These are phyloP conservation scores for Acromyrmex echinatior DNA, from an alignment of 1,140 invertebrate genomes.

Conservation along the genomic window DNA sequence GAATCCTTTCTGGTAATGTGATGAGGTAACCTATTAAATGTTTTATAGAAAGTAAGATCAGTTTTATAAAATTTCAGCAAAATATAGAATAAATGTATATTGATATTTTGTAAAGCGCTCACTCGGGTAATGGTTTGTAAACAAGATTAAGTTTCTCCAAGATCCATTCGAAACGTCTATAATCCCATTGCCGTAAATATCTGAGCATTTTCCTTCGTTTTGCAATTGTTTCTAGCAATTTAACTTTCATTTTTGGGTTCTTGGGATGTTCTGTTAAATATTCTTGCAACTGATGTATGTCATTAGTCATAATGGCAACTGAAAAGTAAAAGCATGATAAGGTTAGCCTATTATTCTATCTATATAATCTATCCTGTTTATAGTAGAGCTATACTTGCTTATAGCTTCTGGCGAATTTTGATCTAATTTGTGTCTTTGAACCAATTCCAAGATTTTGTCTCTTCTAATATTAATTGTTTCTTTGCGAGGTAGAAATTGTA, in stretches of 20 bases:
- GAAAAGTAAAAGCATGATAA: constrained; percentile 63
- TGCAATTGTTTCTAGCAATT: constrained; percentile 91
- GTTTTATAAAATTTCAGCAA: background rate
- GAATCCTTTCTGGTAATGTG: constrained; percentile 88
- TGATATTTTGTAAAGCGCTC: constrained; percentile 23
- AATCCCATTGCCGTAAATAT: constrained; percentile 91
- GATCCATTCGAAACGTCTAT: constrained; percentile 95
- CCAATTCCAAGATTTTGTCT: constrained; percentile 85
- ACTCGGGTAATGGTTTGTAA: constrained; percentile 90
- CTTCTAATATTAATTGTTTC: constrained; percentile 81
- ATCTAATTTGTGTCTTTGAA: constrained; percentile 88
- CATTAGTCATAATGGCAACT: constrained; percentile 88
- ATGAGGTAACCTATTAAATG: constrained; percentile 13
- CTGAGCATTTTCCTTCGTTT: constrained; percentile 91
- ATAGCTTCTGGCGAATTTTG: constrained; percentile 88
- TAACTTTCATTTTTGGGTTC: constrained; percentile 87
- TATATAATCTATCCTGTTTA: background rate
- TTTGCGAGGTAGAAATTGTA: constrained; percentile 86
- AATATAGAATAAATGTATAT: background rate
- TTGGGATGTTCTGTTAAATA: constrained; percentile 85
- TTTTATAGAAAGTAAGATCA: background rate
- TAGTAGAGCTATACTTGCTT: constrained; percentile 55
- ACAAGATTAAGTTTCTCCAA: constrained; percentile 92
- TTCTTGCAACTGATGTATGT: constrained; percentile 88
- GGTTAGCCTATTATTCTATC: background rate